Evolutionary conservation across 2,113 vertebrate species (phyloP).

Genomic region (Calyptommatus sinebrachiatus): DNA sequence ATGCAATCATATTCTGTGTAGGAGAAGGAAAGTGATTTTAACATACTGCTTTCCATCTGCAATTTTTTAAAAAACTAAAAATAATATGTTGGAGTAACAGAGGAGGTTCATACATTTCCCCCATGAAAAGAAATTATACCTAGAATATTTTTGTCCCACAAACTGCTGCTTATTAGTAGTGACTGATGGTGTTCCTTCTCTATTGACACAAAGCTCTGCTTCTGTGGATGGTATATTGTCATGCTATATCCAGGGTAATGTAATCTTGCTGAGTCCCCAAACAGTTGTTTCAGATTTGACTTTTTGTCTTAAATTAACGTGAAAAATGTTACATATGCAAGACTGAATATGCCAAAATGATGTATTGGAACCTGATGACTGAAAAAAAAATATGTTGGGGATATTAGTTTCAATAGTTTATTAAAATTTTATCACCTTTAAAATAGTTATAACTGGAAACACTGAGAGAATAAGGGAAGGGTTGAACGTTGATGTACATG

Average conservation of each 20-base stretch:
- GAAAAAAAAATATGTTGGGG: not conserved
- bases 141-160: not conserved
- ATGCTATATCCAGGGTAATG: not conserved
- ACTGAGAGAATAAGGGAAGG: not conserved
- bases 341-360: too few species aligned
- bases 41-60: not conserved
- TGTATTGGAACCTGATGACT: not conserved
- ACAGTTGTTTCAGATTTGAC: not conserved
- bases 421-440: not conserved
- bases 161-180: not conserved
- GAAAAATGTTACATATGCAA: too few species aligned
- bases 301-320: not conserved
- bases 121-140: not conserved
- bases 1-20: not conserved
- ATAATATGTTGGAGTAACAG: not conserved
- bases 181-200: not conserved
- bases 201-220: not conserved
- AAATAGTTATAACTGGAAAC: not conserved
- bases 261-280: not conserved
- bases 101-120: not conserved
- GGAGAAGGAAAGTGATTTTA: not conserved
- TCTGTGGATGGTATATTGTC: not conserved
- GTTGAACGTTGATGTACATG: too few species aligned
- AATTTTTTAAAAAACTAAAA: not conserved
- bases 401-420: too few species aligned